Percentiles rank a stretch among this genome's conserved stretches.
Evolutionary conservation across 2,113 vertebrate genomes (phyloP).

Genomic region (Megaleporinus macrocephalus): DNA sequence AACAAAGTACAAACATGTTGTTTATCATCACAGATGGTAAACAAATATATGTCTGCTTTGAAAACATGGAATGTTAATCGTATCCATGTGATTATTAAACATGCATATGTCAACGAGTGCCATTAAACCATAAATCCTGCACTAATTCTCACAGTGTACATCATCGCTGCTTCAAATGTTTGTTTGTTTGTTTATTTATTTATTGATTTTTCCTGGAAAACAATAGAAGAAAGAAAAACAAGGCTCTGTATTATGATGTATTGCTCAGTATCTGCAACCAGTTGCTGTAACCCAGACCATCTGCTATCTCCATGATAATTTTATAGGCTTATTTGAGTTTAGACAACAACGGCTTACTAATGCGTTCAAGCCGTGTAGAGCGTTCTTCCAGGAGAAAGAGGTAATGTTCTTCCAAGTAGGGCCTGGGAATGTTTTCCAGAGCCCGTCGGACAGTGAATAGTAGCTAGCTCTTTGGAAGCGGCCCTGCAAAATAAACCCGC

Average conservation of each 20-base stretch:
- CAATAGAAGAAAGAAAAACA: background rate
- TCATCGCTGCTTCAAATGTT: background rate
- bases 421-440: conserved; percentile 8
- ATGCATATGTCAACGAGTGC: background rate
- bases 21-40: background rate
- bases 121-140: background rate
- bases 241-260: background rate
- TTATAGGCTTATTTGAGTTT: background rate
- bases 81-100: conserved; percentile 14
- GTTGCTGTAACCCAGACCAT: background rate
- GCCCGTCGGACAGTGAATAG: background rate
- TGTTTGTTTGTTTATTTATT: too few relatives aligned
- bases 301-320: background rate
- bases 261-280: background rate
- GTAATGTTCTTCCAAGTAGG: conserved; percentile 29
- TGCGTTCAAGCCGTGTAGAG: conserved; percentile 9
- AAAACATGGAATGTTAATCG: conserved; percentile 25
- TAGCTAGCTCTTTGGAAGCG: background rate
- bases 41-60: background rate
- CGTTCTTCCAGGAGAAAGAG: conserved; percentile 8
- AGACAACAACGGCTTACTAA: conserved; percentile 15
- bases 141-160: background rate
- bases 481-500: background rate
- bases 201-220: background rate
- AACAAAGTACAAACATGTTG: background rate